These are phyloP conservation scores for Chionis minor DNA, from an alignment of 2,113 vertebrate genomes.

Conservation along the genomic window DNA sequence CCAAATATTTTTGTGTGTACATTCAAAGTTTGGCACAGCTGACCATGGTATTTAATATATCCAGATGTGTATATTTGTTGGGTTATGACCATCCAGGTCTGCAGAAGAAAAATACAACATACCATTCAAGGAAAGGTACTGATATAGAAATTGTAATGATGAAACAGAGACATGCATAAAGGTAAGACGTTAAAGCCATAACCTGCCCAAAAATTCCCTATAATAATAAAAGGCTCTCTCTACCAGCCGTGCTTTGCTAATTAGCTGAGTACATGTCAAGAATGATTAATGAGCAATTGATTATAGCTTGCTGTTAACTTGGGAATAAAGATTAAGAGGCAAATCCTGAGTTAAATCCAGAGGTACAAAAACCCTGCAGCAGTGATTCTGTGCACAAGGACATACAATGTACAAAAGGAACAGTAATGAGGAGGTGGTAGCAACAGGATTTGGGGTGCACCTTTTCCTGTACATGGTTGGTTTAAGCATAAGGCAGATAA, in stretches of 20 bases:
- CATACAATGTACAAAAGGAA: background rate
- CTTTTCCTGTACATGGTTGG: background rate
- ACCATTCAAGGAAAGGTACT: background rate
- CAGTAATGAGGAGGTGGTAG: background rate
- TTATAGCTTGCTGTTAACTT: background rate
- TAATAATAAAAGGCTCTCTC: background rate
- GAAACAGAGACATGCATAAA: background rate
- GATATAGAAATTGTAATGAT: background rate
- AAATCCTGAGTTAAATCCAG: background rate
- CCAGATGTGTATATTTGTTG: background rate
- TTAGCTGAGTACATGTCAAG: background rate
- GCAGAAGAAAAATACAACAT: background rate
- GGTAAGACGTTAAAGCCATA: background rate
- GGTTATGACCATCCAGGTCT: background rate
- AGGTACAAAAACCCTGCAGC: background rate
- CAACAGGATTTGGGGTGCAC: background rate
- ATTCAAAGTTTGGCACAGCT: background rate
- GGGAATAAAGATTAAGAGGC: background rate
- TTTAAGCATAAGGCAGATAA: background rate
- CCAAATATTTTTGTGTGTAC: background rate
- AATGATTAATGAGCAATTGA: background rate
- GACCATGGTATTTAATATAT: background rate
- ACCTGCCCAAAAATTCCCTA: background rate
- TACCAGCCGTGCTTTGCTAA: background rate
- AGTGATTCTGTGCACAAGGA: background rate